Base-by-base conservation (phyloP, 2,797 vertebrate species). In the Etheostoma perlongum region DNA sequence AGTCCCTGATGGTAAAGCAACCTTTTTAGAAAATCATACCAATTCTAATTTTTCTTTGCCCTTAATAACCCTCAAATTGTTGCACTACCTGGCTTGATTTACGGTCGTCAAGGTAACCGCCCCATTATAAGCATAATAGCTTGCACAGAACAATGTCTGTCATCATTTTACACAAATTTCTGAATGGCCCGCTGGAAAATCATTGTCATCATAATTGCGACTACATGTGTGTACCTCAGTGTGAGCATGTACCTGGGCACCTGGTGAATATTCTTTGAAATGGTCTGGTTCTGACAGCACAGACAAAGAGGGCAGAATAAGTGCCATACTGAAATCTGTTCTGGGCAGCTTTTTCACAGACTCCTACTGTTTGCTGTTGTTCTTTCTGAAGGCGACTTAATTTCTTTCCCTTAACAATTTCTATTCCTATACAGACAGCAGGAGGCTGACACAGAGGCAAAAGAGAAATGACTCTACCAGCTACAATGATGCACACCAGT, bases 101-200 rank as follows among this genome's bases (percentile, higher is more conserved):
- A 82, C 47, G 23, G 93, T 91, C 61, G 71, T 67, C 91, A 85
- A 55, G 89, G 91, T 83, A 92, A 93, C 92, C 85, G 21, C 86
- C 86, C 84, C 86, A 85, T 90, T 88, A 89, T 73, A 51, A 74
- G 79, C 81, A 75, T 91, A 92, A 94, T 85, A 81, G 90, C 90
- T 82, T 2, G 2, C n/a, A 18, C 72, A 54, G 87, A 92, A 93
- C 89, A 94, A 93, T 89, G 81, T 79, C 68, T 72, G 72, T 90
- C 88, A 89, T 84, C 76, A 86, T 90, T 89, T 67, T 88, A 90
- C n/a, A 92, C 84, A 86, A 76, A 89, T 89, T 82, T 85, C 81
- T 81, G 62, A 70, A 62, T 16, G 82, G 85, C 83, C 79, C 16
- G 6, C 85, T 36, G 74, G 72, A 85, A 90, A 91, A 83, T 86